These are phyloP conservation scores for Montipora cactus DNA, from an alignment of 64 coral and sea anemone species.

Conservation along the genomic window DNA sequence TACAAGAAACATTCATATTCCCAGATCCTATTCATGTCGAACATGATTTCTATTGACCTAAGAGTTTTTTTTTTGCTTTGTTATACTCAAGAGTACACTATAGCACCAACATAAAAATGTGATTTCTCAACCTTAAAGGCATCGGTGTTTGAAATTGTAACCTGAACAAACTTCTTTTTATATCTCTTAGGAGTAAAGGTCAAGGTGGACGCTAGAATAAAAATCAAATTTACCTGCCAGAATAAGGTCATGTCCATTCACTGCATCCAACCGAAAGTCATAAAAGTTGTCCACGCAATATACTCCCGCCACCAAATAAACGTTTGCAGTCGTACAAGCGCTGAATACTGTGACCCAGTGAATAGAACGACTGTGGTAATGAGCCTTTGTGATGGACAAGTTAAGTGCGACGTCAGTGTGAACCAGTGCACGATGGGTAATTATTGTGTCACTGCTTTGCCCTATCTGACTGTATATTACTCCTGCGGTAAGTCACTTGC, in stretches of 20 bases:
- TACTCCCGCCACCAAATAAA: not conserved
- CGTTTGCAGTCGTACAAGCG: not conserved
- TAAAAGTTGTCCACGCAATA: not conserved
- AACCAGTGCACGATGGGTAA: not conserved
- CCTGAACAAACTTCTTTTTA: not conserved
- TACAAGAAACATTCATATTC: too few relatives aligned
- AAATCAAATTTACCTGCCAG: not conserved
- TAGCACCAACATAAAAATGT: too few relatives aligned
- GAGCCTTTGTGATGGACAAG: not conserved
- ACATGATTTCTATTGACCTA: too few relatives aligned
- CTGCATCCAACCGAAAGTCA: not conserved
- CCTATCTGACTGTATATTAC: conserved; percentile 8
- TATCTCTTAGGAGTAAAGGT: not conserved
- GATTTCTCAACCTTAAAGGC: too few relatives aligned
- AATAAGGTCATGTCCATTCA: not conserved
- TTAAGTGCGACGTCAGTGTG: conserved; percentile 4
- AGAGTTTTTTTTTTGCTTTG: too few relatives aligned
- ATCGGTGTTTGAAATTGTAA: too few relatives aligned
- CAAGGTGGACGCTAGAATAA: not conserved
- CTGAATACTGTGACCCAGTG: not conserved
- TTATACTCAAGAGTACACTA: too few relatives aligned
- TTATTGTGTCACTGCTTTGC: not conserved
- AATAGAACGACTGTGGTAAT: not conserved
- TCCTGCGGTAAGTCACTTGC: not conserved
- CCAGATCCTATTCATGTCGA: too few relatives aligned